phyloP scores from a whole-genome alignment of 2,888 invertebrate species.

The Odontothrips loti region DNA sequence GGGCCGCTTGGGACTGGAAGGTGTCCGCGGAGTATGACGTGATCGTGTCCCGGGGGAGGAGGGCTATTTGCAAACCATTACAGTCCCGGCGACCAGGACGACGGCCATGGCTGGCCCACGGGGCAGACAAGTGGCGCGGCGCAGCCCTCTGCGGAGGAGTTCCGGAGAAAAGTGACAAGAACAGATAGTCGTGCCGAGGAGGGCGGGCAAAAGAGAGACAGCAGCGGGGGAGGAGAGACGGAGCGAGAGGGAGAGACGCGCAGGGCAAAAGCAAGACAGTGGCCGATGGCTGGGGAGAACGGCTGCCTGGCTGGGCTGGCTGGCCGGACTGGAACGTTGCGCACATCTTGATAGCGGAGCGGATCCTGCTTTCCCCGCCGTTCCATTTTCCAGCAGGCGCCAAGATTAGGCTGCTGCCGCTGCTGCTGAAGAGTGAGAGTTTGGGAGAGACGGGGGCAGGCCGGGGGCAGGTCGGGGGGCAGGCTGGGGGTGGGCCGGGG shows the following conservation, averaged over 20 bases:
- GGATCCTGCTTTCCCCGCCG: not conserved
- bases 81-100: not conserved
- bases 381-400: conserved; percentile 16
- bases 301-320: not conserved
- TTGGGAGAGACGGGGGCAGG: not conserved
- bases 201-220: not conserved
- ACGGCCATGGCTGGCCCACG: not conserved
- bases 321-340: conserved; percentile 4
- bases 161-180: conserved; percentile 24
- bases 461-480: too few species aligned
- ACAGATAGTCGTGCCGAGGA: not conserved
- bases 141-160: not conserved
- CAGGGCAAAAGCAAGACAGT: too few species aligned
- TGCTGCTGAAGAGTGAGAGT: not conserved
- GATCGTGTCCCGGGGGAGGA: too few species aligned
- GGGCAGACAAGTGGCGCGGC: not conserved
- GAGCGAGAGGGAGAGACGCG: not conserved
- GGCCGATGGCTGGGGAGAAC: not conserved
- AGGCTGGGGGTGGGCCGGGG: too few species aligned
- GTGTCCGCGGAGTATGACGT: not conserved
- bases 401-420: not conserved
- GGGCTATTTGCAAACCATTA: conserved; percentile 14
- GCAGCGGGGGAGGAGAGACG: not conserved
- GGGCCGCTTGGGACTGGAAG: too few species aligned
- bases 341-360: conserved; percentile 11